Percentiles rank a stretch among this genome's conserved stretches.
phyloP scores from a whole-genome alignment of 2,797 vertebrate genomes.

The Lithobates pipiens region DNA sequence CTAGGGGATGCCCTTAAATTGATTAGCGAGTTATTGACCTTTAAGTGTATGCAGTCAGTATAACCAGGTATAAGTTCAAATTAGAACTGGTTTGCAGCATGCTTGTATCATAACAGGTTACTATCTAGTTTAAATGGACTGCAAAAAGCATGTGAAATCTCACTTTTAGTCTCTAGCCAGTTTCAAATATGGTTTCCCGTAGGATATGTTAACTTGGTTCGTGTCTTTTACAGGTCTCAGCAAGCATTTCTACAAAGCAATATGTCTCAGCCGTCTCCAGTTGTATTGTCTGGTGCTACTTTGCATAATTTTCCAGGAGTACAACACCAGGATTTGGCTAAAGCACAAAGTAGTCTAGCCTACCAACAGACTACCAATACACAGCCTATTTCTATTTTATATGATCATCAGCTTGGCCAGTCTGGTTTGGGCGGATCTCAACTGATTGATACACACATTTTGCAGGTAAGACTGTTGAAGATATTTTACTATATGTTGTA shows the following conservation, averaged over 20 bases:
- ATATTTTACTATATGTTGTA: too few relatives aligned
- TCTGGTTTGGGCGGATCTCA: constrained; percentile 95
- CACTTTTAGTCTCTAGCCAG: too few relatives aligned
- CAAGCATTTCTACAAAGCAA: constrained; percentile 97
- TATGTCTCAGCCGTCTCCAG: constrained; percentile 91
- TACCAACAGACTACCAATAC: constrained; percentile 94
- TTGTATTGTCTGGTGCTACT: constrained; percentile 94
- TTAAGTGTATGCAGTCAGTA: too few relatives aligned
- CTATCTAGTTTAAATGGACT: too few relatives aligned
- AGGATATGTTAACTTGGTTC: not conserved
- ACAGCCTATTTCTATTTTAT: constrained; percentile 95
- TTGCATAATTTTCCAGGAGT: constrained; percentile 94
- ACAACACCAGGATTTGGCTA: constrained; percentile 93
- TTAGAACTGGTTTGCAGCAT: too few relatives aligned
- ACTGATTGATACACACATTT: constrained; percentile 94
- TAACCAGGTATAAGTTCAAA: too few relatives aligned
- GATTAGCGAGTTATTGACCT: too few relatives aligned
- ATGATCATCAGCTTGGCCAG: constrained; percentile 95
- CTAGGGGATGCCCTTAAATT: too few relatives aligned
- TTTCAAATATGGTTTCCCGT: too few relatives aligned
- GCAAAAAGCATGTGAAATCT: too few relatives aligned
- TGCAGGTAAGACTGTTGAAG: constrained; percentile 81
- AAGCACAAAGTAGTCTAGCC: constrained; percentile 92
- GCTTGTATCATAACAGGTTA: too few relatives aligned
- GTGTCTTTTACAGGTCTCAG: constrained; percentile 84